These are phyloP conservation scores for Ennomos quercinarius DNA, from an alignment of 2,888 invertebrate species.

Conservation along the genomic window DNA sequence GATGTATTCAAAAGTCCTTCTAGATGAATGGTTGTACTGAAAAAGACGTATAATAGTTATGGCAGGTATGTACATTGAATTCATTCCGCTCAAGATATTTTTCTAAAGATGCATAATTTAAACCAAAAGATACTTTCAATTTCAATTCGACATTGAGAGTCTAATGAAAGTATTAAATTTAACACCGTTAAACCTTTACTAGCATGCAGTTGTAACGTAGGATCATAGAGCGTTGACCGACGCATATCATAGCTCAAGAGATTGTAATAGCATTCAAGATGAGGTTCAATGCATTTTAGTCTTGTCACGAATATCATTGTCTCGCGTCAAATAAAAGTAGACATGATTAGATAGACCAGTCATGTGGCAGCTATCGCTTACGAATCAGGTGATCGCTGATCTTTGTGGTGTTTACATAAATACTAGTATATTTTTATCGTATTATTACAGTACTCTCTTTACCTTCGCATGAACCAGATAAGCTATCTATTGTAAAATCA, in stretches of 20 bases:
- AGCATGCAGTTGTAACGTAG: not conserved
- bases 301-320: conserved; percentile 32
- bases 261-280: not conserved
- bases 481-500: conserved; percentile 48
- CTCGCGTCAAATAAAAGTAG: conserved; percentile 44
- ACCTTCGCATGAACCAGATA: conserved; percentile 38
- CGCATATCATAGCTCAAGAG: not conserved
- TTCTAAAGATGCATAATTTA: no score
- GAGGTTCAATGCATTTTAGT: conserved; percentile 8
- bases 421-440: conserved; percentile 44
- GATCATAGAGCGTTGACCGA: not conserved
- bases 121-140: no score
- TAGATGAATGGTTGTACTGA: no score
- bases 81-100: no score
- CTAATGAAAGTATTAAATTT: no score
- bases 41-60: no score
- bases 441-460: conserved; percentile 39
- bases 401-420: conserved; percentile 49
- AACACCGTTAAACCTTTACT: no score
- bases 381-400: conserved; percentile 64
- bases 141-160: no score
- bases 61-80: no score
- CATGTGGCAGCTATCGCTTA: conserved; percentile 61
- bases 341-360: conserved; percentile 56
- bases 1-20: no score